Evolutionary conservation across 2,113 vertebrate species (phyloP).

Genomic region (Crocuta crocuta): DNA sequence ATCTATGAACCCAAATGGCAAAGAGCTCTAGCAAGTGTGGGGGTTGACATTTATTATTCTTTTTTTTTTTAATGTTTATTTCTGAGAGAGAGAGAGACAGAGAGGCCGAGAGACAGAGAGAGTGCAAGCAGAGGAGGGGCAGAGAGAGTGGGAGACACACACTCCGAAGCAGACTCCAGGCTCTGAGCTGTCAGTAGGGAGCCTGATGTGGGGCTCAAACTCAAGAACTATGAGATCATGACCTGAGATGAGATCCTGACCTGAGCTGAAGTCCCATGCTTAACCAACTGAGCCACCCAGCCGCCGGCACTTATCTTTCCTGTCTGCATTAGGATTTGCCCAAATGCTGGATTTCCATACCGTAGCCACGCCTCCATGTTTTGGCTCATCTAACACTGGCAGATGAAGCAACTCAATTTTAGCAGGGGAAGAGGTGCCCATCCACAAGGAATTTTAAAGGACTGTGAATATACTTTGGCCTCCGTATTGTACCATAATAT

Average conservation of each 20-base stretch:
- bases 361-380: not conserved
- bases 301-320: not conserved
- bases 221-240: no score
- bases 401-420: not conserved
- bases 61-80: no score
- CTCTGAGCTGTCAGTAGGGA: no score
- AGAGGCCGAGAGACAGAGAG: no score
- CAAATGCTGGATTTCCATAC: not conserved
- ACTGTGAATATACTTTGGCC: not conserved
- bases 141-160: no score
- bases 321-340: not conserved
- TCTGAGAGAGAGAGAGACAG: no score
- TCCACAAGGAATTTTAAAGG: not conserved
- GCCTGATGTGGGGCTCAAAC: no score
- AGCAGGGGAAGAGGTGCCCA: not conserved
- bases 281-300: no score
- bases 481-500: not conserved
- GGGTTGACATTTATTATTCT: not conserved
- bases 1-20: not conserved
- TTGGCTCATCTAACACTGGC: not conserved
- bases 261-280: no score
- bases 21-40: not conserved
- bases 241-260: no score
- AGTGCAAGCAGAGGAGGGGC: no score
- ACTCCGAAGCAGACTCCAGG: no score